Evolutionary conservation across 2,888 invertebrate genomes (phyloP).

Genomic region (Harpalus rubripes): DNA sequence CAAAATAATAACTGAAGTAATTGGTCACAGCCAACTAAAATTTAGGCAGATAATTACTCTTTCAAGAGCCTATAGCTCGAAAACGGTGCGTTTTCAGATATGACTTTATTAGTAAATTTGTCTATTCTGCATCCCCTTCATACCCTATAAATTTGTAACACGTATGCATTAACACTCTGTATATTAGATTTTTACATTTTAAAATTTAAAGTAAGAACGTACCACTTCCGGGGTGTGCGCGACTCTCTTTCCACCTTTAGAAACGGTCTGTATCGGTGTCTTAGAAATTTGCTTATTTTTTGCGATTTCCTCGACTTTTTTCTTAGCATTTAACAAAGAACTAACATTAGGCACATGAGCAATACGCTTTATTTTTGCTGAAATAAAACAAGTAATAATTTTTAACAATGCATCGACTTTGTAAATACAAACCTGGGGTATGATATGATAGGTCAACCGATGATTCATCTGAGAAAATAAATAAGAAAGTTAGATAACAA

Average conservation of each 20-base stretch:
- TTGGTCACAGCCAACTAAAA: too few relatives aligned
- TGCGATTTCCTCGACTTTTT: constrained; percentile 80
- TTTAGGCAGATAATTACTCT: too few relatives aligned
- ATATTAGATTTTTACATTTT: too few relatives aligned
- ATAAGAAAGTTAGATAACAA: constrained; percentile 10
- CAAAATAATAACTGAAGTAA: too few relatives aligned
- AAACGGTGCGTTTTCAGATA: too few relatives aligned
- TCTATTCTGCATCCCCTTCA: too few relatives aligned
- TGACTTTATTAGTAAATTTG: too few relatives aligned
- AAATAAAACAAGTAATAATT: constrained; percentile 15
- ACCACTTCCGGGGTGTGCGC: constrained; percentile 83
- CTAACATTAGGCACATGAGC: constrained; percentile 89
- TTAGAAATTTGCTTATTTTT: constrained; percentile 77
- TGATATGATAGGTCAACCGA: constrained; percentile 23
- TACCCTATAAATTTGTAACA: too few relatives aligned
- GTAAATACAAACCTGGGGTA: constrained; percentile 11
- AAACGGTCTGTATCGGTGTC: constrained; percentile 85
- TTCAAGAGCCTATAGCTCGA: too few relatives aligned
- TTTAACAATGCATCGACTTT: not conserved
- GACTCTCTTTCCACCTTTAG: constrained; percentile 82
- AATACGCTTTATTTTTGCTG: constrained; percentile 81
- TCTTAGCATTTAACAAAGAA: constrained; percentile 85
- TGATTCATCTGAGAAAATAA: constrained; percentile 22
- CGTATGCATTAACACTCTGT: too few relatives aligned
- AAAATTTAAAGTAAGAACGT: constrained; percentile 53